These are phyloP conservation scores for Popillia japonica DNA, from an alignment of 1,140 invertebrate species.

Conservation along the genomic window DNA sequence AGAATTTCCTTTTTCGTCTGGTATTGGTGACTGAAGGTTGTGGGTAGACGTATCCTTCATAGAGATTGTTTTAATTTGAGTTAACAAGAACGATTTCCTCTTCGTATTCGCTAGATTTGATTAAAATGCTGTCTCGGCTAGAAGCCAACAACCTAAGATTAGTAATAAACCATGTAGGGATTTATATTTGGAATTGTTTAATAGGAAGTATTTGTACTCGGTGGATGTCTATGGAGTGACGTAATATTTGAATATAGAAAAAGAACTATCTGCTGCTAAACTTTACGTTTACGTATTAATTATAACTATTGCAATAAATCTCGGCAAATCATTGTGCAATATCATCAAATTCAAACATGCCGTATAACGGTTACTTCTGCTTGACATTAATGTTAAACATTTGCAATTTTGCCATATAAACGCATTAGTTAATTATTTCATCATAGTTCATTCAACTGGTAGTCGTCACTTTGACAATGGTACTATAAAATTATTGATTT, in stretches of 20 bases:
- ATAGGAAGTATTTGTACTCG: neutral
- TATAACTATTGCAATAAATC: too few relatives aligned
- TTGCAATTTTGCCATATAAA: too few relatives aligned
- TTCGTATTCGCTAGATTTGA: conserved; percentile 18
- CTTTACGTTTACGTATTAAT: too few relatives aligned
- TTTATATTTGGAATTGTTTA: neutral
- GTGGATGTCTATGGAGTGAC: neutral
- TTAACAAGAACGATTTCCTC: conserved; percentile 28
- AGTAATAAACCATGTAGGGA: conserved; percentile 7
- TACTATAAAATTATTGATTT: too few relatives aligned
- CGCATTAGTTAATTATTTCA: too few relatives aligned
- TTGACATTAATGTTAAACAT: too few relatives aligned
- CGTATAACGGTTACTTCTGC: too few relatives aligned
- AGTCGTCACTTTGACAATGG: too few relatives aligned
- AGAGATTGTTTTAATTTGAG: conserved; percentile 29
- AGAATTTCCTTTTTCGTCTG: conserved; percentile 27
- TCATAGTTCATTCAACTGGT: too few relatives aligned
- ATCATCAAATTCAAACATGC: too few relatives aligned
- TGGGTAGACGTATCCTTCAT: conserved; percentile 19
- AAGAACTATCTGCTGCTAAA: too few relatives aligned
- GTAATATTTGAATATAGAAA: neutral
- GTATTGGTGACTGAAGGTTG: conserved; percentile 25
- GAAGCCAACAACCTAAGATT: conserved; percentile 28
- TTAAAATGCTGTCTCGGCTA: conserved; percentile 14
- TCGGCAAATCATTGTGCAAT: too few relatives aligned